Evolutionary conservation across 2,113 vertebrate species (phyloP).

Genomic region (Rhynchomys soricoides): DNA sequence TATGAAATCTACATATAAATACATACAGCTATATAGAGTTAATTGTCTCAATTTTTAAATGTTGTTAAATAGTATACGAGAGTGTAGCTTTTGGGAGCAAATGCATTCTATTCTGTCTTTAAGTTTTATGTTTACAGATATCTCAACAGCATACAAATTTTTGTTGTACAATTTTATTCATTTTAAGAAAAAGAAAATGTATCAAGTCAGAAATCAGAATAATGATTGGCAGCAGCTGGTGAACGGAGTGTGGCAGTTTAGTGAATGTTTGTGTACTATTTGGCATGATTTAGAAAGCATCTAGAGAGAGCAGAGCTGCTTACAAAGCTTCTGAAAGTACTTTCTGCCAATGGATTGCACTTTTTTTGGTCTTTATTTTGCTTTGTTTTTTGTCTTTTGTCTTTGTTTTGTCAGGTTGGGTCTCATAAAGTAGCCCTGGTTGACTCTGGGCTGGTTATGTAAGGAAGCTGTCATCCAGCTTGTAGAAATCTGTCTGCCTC

Average conservation of each 20-base stretch:
- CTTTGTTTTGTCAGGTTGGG: neutral
- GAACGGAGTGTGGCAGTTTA: fast-evolving
- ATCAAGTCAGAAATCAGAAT: neutral
- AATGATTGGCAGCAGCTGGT: neutral
- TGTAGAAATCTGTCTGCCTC: neutral
- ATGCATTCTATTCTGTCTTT: neutral
- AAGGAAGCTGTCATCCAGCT: neutral
- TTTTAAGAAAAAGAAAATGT: neutral
- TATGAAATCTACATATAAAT: neutral
- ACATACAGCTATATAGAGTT: too few relatives aligned
- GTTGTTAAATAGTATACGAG: neutral
- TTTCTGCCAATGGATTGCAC: neutral
- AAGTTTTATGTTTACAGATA: neutral
- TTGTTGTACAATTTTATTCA: neutral
- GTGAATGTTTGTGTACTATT: neutral
- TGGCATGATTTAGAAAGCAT: neutral
- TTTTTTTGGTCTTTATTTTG: neutral
- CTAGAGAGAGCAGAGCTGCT: neutral
- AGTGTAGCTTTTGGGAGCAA: neutral
- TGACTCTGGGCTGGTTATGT: neutral
- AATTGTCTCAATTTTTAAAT: neutral
- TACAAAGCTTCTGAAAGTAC: neutral
- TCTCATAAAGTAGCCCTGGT: neutral
- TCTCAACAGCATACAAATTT: neutral
- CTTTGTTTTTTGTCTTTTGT: neutral